Conservation (phyloP, 92 coral and sea anemone genomes). For the Porites rus region DNA sequence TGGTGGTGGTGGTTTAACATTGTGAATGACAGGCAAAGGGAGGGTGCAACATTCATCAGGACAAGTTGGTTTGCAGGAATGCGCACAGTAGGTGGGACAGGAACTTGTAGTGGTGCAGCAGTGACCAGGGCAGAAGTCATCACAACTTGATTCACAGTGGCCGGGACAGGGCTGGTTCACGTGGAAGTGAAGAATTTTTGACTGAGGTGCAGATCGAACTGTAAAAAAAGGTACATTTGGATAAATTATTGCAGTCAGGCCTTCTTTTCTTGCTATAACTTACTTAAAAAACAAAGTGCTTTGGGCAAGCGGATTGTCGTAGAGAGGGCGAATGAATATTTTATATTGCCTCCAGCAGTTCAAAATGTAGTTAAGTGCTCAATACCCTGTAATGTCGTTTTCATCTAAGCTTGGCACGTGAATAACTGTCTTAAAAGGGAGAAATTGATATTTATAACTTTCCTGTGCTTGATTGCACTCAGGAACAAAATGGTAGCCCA, state of each 20-base stretch:
- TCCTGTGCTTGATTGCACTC: too few relatives aligned
- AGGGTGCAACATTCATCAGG: constrained; percentile 74
- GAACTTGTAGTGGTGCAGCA: constrained; percentile 66
- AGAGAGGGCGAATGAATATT: too few relatives aligned
- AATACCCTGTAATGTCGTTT: too few relatives aligned
- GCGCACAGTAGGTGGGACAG: constrained; percentile 68
- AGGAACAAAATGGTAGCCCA: too few relatives aligned
- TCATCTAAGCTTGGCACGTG: too few relatives aligned
- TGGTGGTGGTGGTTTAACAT: constrained; percentile 46
- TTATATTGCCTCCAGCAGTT: too few relatives aligned
- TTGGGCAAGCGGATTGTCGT: too few relatives aligned
- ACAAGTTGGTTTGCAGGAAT: constrained; percentile 72
- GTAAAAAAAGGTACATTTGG: constrained; percentile 20
- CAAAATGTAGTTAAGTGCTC: too few relatives aligned
- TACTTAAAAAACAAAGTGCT: too few relatives aligned
- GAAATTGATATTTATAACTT: too few relatives aligned
- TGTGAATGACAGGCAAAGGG: constrained; percentile 46
- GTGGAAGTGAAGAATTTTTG: constrained; percentile 28
- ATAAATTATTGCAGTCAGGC: constrained; percentile 5
- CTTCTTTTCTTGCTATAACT: not conserved
- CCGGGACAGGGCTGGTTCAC: constrained; percentile 66
- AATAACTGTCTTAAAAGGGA: too few relatives aligned
- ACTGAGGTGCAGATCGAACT: constrained; percentile 35
- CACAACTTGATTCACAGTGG: constrained; percentile 67
- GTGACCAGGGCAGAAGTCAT: constrained; percentile 77